Percentiles rank a stretch among this genome's conserved stretches.
Evolutionary conservation across 2,797 vertebrate species (phyloP).

Genomic region (Calcarius lapponicus): DNA sequence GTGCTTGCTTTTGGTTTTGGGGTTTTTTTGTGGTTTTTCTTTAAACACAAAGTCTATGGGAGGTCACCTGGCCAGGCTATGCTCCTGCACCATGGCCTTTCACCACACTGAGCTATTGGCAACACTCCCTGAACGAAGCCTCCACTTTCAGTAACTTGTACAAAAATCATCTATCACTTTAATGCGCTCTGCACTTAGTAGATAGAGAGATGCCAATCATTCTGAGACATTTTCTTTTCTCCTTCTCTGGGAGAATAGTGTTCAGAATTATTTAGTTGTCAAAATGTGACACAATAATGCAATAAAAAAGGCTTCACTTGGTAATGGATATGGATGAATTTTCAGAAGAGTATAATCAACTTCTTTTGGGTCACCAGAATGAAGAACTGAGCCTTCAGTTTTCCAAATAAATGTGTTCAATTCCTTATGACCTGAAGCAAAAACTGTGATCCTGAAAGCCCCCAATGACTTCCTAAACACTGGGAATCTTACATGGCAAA

Average conservation of each 20-base stretch:
- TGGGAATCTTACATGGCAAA: background rate
- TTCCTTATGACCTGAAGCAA: background rate
- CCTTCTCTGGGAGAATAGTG: background rate
- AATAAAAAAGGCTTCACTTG: background rate
- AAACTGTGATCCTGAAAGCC: background rate
- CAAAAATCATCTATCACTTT: constrained; percentile 13
- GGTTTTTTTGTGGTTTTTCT: fast-evolving
- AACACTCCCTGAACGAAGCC: constrained; percentile 19
- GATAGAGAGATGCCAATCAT: background rate
- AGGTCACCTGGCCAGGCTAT: background rate
- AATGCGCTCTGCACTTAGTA: background rate
- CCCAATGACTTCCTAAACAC: background rate
- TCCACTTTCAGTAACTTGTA: constrained; percentile 12
- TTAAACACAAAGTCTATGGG: background rate
- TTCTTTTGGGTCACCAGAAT: background rate
- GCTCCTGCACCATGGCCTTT: background rate
- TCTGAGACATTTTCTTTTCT: background rate
- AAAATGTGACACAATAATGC: background rate
- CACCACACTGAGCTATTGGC: background rate
- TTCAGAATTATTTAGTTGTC: constrained; percentile 13
- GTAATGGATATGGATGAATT: background rate
- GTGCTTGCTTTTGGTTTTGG: background rate
- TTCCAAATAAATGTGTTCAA: background rate
- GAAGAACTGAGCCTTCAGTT: background rate
- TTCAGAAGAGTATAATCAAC: background rate